Evolutionary conservation across 2,113 vertebrate genomes (phyloP).

Genomic region (Cochlearius cochlearius): DNA sequence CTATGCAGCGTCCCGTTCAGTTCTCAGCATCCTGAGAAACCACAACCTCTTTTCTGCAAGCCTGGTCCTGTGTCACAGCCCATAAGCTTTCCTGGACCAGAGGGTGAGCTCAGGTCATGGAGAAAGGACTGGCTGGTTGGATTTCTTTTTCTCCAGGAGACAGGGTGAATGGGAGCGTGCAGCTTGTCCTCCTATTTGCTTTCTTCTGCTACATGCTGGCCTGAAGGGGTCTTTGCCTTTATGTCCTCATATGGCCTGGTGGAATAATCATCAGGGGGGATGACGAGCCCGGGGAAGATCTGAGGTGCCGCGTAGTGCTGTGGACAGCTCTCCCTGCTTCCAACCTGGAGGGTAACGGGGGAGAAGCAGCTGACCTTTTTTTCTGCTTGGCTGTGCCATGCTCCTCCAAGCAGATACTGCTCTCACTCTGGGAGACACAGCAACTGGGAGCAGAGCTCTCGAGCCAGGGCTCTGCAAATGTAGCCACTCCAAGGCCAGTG

Average conservation of each 20-base stretch:
- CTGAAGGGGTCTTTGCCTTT: not conserved
- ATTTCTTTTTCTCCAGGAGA: not conserved
- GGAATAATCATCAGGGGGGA: not conserved
- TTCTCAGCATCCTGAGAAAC: not conserved
- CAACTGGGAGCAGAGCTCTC: accelerated
- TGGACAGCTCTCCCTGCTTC: not conserved
- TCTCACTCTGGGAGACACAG: not conserved
- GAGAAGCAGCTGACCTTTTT: not conserved
- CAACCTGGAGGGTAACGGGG: not conserved
- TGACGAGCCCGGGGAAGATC: not conserved
- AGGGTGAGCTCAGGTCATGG: constrained; percentile 14
- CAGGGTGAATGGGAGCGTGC: accelerated
- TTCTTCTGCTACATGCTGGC: not conserved
- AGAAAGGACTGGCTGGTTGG: not conserved
- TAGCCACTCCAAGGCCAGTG: accelerated
- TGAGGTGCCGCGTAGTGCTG: accelerated
- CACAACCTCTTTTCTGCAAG: not conserved
- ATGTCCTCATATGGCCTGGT: not conserved
- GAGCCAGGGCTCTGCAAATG: not conserved
- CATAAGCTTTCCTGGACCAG: not conserved
- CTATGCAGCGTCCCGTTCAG: not conserved
- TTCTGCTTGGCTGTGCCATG: not conserved
- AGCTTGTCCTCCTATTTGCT: not conserved
- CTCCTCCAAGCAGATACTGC: not conserved
- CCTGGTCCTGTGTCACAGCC: not conserved